Percentiles rank a stretch among this genome's conserved stretches.
These are phyloP conservation scores for Allolobophora icterica DNA, from an alignment of 2,888 invertebrate genomes.

Conservation along the genomic window DNA sequence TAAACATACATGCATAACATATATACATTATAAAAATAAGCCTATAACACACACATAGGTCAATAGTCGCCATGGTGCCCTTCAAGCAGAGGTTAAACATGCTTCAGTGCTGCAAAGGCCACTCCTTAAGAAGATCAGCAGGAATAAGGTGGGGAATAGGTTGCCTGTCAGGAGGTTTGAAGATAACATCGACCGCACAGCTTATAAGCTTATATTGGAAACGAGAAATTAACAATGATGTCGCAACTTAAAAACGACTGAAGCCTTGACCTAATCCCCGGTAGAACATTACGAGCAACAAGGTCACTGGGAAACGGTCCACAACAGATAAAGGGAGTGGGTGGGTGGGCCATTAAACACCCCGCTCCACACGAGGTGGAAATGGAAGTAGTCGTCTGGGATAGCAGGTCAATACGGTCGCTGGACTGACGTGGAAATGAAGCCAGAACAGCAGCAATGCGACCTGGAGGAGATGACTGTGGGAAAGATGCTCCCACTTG, in stretches of 20 bases:
- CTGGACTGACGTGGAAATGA: not conserved
- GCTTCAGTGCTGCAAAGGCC: not conserved
- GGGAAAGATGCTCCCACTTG: not conserved
- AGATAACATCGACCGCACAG: not conserved
- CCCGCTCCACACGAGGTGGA: not conserved
- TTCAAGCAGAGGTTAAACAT: not conserved
- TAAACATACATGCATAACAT: too few species aligned
- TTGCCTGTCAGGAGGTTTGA: not conserved
- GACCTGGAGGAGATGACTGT: not conserved
- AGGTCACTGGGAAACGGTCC: not conserved
- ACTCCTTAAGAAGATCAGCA: not conserved
- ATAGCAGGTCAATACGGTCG: not conserved
- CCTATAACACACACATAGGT: too few species aligned
- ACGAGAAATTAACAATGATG: not conserved
- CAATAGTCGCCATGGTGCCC: not conserved
- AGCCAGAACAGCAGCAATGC: not conserved
- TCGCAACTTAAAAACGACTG: not conserved
- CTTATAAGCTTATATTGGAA: not conserved
- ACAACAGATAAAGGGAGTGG: not conserved
- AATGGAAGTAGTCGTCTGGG: not conserved
- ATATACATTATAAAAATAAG: too few species aligned
- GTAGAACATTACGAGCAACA: too few species aligned
- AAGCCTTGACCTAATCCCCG: not conserved
- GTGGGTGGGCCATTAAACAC: conserved; percentile 7
- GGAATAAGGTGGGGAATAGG: not conserved